Evolutionary conservation across 2,888 invertebrate genomes (phyloP), one percentile per base, ranked within the genome.

Genomic region (Colostygia pectinataria): DNA sequence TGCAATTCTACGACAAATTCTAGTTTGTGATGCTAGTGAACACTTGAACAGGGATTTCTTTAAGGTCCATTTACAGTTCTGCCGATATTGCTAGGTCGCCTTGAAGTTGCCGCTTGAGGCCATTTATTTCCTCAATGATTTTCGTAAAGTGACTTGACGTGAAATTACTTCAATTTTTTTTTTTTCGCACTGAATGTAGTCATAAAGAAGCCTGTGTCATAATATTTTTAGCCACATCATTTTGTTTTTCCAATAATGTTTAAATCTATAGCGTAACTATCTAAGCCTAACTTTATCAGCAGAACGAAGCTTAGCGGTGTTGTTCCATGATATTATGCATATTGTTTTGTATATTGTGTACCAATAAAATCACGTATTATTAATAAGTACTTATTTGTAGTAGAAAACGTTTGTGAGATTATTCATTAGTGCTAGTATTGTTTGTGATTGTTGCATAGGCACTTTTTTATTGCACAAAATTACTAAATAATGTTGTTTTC

Each of bases 361-460:
- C 18, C 12, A 37, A 52, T 49, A 31, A 48, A 37, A 49, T 52
- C 28, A 25, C 25, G 32, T 41, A 24, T 23, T 57, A 54, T 58
- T 50, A 42, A 59, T 52, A 55, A 40, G 29, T 51, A 33, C 37
- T 38, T 53, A 55, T 48, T 50, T 34, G 33, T 44, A 5, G 27
- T 59, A 56, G 49, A 40, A 46, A 49, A 42, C 25, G 41, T 52
- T 52, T 59, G 45, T 53, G 58, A 51, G 40, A 49, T 55, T 45
- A 49, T 32, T 43, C 12, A 28, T 41, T 46, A 50, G 44, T 3
- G 25, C 43, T 37, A 34, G n/a, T 45, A 44, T 51, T 46, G 28
- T 46, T 38, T 34, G 12, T 51, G 27, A 44, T 43, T 43, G 34
- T 20, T 25, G 54, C 42, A 31, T 43, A 36, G 37, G 46, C 47